Percentiles rank a stretch among this genome's conserved stretches.
Conservation (phyloP, 2,888 invertebrate species). For the Nasonovia ribisnigri region DNA sequence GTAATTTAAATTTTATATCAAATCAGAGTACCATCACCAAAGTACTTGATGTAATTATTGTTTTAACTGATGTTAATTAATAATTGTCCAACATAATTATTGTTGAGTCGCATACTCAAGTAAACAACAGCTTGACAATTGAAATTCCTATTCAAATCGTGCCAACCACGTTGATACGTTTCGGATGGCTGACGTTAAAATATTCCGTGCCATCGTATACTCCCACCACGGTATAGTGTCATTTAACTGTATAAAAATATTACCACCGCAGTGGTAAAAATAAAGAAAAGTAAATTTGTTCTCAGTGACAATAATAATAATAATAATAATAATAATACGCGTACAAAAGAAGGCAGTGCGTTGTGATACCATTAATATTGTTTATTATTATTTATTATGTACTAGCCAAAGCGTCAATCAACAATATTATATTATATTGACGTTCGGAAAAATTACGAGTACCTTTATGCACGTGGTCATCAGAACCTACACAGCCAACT, state of each 20-base stretch:
- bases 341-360: background rate
- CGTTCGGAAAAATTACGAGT: background rate
- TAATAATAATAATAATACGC: background rate
- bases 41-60: background rate
- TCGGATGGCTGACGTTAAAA: conserved; percentile 13
- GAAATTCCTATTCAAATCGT: conserved; percentile 1
- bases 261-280: conserved; percentile 9
- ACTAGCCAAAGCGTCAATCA: background rate
- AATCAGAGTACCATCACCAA: background rate
- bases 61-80: background rate
- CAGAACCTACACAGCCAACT: background rate
- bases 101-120: background rate
- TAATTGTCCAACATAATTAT: background rate
- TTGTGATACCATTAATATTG: background rate
- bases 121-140: background rate
- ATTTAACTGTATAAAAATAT: background rate
- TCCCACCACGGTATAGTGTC: background rate
- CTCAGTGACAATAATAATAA: background rate
- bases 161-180: conserved; percentile 24
- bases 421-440: background rate
- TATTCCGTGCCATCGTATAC: background rate
- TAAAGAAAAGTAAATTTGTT: background rate
- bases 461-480: background rate
- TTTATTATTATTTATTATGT: background rate
- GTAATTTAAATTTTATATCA: background rate